phyloP scores from a whole-genome alignment of 2,113 vertebrate genomes.

The Eira barbara region DNA sequence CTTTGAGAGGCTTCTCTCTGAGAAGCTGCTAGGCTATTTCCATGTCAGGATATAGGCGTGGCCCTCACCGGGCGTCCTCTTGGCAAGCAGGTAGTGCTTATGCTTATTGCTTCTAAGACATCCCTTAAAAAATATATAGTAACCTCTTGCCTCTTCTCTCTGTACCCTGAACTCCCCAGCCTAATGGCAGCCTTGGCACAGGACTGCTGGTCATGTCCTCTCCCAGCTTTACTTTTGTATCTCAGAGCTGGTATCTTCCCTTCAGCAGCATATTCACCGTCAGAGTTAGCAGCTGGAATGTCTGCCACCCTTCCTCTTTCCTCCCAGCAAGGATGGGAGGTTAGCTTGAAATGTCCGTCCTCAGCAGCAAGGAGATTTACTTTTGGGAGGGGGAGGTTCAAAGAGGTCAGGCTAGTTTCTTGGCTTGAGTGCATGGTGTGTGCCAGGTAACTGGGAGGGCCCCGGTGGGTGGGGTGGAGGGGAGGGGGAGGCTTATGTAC shows the following conservation, averaged over 20 bases:
- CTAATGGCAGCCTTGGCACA: not conserved
- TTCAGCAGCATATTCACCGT: not conserved
- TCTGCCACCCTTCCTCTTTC: slow-evolving; percentile 2
- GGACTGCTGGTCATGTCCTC: not conserved
- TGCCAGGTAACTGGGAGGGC: slow-evolving; percentile 55
- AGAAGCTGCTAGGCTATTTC: not conserved
- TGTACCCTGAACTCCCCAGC: not conserved
- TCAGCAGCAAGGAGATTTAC: slow-evolving; percentile 40
- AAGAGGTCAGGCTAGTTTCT: slow-evolving; percentile 59
- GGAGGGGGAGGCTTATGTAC: slow-evolving; percentile 40
- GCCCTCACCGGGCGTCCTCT: not conserved
- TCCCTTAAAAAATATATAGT: not conserved
- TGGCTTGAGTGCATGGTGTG: slow-evolving; percentile 55
- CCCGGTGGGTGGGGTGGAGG: not conserved
- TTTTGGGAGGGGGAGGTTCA: slow-evolving; percentile 51
- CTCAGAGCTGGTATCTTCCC: not conserved
- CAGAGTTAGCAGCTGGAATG: not conserved
- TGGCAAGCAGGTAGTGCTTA: not conserved
- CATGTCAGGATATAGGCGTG: not conserved
- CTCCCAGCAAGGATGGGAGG: not conserved
- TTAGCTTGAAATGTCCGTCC: slow-evolving; percentile 10
- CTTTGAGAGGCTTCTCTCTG: not conserved
- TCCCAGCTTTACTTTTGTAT: not conserved
- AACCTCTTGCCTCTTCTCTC: not conserved
- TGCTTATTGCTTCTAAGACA: not conserved